Conservation (phyloP, 2,888 invertebrate species). For the Heliconius charithonia region DNA sequence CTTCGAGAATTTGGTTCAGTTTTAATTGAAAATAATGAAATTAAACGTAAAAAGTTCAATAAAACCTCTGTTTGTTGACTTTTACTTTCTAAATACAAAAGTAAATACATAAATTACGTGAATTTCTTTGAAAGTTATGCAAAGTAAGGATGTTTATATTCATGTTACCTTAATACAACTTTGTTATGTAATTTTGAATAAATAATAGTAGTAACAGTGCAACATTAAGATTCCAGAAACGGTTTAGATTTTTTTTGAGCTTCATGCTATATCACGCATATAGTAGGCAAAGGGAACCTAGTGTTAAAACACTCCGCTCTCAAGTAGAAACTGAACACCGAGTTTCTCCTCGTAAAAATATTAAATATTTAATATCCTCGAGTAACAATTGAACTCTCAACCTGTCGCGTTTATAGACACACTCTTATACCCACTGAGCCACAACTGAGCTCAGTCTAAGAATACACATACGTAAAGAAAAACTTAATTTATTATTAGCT, state of each 20-base stretch:
- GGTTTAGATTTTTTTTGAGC: slow-evolving; percentile 58
- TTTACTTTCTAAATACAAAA: slow-evolving; percentile 41
- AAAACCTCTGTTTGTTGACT: slow-evolving; percentile 38
- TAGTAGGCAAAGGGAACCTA: too few species aligned
- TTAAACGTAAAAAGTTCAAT: slow-evolving; percentile 36
- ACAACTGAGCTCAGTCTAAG: too few species aligned
- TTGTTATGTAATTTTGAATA: slow-evolving; percentile 19
- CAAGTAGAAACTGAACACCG: too few species aligned
- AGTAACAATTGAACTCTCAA: too few species aligned
- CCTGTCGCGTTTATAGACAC: too few species aligned
- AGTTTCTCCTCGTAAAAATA: too few species aligned
- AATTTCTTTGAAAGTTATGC: slow-evolving; percentile 38
- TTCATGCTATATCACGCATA: slow-evolving; percentile 24
- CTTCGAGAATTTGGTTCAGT: not conserved
- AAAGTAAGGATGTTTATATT: slow-evolving; percentile 39
- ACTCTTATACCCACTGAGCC: too few species aligned
- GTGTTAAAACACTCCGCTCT: too few species aligned
- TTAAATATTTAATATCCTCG: too few species aligned
- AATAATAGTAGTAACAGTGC: slow-evolving; percentile 36
- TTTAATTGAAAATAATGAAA: slow-evolving; percentile 20
- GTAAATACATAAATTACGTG: slow-evolving; percentile 40
- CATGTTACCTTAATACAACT: slow-evolving; percentile 24
- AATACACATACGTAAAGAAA: slow-evolving; percentile 42
- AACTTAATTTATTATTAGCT: slow-evolving; percentile 62
- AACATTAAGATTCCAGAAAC: slow-evolving; percentile 35